A percentile compares a stretch with the other conserved stretches of the same genome.
These are phyloP conservation scores for Abramis brama DNA, from an alignment of 2,113 vertebrate genomes.

Conservation along the genomic window DNA sequence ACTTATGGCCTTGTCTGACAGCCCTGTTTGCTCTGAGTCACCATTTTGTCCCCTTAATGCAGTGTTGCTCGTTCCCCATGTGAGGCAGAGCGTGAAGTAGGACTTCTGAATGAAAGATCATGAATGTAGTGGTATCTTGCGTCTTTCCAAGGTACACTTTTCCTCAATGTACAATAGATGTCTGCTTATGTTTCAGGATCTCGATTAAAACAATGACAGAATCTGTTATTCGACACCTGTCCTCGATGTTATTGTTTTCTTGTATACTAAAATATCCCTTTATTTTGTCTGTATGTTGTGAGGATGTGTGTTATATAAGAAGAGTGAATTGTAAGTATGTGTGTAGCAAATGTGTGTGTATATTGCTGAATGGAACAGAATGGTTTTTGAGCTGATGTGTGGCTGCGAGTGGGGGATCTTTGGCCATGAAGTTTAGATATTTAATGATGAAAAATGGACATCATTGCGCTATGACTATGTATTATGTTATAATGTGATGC, in stretches of 20 bases:
- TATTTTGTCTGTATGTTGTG: conserved; percentile 45
- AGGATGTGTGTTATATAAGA: conserved; percentile 24
- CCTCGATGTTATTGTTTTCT: conserved; percentile 32
- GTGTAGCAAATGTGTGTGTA: neutral
- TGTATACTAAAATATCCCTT: conserved; percentile 30
- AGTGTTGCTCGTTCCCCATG: conserved; percentile 47
- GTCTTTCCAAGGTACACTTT: conserved; percentile 30
- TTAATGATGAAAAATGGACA: conserved; percentile 69
- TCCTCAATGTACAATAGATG: conserved; percentile 38
- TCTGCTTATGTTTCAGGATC: conserved; percentile 32
- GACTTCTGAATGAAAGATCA: conserved; percentile 22
- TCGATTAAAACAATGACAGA: conserved; percentile 27
- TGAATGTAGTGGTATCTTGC: conserved; percentile 28
- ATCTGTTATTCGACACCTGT: conserved; percentile 18
- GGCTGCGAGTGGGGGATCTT: conserved; percentile 44
- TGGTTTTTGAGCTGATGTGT: conserved; percentile 60
- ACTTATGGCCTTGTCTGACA: conserved; percentile 36
- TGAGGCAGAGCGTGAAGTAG: conserved; percentile 49
- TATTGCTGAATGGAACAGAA: conserved; percentile 47
- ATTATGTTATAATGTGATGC: conserved; percentile 77
- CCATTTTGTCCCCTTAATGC: neutral
- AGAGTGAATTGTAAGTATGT: conserved; percentile 42
- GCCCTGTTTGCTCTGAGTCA: neutral
- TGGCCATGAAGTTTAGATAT: conserved; percentile 69
- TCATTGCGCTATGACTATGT: conserved; percentile 71